A percentile compares a stretch with the other conserved stretches of the same genome.
Evolutionary conservation across 2,888 invertebrate species (phyloP).

Genomic region (Tetrapedia diversipes): DNA sequence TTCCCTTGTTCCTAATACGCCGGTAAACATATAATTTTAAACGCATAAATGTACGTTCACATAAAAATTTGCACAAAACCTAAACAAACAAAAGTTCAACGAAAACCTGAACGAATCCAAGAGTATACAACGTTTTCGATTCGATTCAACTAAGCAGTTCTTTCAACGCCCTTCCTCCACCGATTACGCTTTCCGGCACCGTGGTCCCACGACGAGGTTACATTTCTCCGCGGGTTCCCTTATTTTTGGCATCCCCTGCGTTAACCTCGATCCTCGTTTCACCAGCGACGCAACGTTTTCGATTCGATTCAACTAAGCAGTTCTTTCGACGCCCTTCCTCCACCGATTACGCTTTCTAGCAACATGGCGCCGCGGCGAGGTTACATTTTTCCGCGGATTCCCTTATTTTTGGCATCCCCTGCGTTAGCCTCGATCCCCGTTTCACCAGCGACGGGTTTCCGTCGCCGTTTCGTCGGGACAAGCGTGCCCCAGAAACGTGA

Average conservation of each 20-base stretch:
- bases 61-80: no score
- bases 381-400: constrained; percentile 30
- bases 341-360: neutral
- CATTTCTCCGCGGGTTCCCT: constrained; percentile 44
- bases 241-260: constrained; percentile 49
- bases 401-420: constrained; percentile 53
- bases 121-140: no score
- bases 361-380: neutral
- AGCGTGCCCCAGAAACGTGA: constrained; percentile 64
- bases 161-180: neutral
- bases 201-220: neutral
- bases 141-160: neutral
- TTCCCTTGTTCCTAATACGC: no score
- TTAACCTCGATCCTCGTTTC: constrained; percentile 31
- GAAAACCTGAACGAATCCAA: no score
- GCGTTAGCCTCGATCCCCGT: constrained; percentile 37
- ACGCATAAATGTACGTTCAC: no score
- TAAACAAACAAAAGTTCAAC: no score
- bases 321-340: neutral
- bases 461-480: constrained; percentile 61
- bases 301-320: neutral
- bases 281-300: no score
- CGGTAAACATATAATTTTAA: no score
- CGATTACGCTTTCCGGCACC: neutral
- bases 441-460: constrained; percentile 6